Conservation (phyloP, 1,140 invertebrate genomes). For the Achroia grisella region DNA sequence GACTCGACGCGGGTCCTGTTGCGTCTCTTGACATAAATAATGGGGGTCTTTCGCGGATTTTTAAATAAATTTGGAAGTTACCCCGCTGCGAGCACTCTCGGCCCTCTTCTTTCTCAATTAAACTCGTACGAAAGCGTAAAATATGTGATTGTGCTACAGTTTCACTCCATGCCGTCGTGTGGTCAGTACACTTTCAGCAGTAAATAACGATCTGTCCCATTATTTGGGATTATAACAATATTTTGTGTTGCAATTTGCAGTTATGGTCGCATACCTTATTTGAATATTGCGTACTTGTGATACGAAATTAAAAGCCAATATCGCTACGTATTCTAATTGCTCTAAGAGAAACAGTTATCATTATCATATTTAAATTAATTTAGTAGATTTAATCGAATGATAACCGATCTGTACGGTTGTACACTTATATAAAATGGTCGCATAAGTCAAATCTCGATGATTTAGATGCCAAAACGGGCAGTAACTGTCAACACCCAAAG, state of each 20-base stretch:
- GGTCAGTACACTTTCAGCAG: constrained; percentile 37
- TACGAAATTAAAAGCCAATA: background rate
- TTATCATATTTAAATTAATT: no score
- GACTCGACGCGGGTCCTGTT: constrained; percentile 30
- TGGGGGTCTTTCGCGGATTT: constrained; percentile 55
- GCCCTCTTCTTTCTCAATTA: constrained; percentile 65
- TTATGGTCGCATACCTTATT: constrained; percentile 11
- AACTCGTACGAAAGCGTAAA: constrained; percentile 65
- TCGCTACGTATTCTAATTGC: background rate
- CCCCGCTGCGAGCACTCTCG: constrained; percentile 54
- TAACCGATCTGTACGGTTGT: no score
- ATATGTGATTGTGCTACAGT: constrained; percentile 68
- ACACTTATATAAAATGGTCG: background rate
- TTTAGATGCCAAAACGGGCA: no score
- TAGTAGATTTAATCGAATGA: no score
- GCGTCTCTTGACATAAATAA: constrained; percentile 57
- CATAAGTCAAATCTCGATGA: no score
- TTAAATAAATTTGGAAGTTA: constrained; percentile 63
- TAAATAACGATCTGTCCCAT: constrained; percentile 63
- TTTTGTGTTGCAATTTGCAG: constrained; percentile 53
- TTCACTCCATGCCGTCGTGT: constrained; percentile 32
- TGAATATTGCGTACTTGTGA: background rate
- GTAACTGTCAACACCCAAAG: constrained; percentile 23
- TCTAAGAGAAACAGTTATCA: background rate
- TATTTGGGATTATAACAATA: constrained; percentile 64